A percentile compares a stretch with the other conserved stretches of the same genome.
phyloP scores from a whole-genome alignment of 2,888 invertebrate genomes.

The Agrilus biguttatus region DNA sequence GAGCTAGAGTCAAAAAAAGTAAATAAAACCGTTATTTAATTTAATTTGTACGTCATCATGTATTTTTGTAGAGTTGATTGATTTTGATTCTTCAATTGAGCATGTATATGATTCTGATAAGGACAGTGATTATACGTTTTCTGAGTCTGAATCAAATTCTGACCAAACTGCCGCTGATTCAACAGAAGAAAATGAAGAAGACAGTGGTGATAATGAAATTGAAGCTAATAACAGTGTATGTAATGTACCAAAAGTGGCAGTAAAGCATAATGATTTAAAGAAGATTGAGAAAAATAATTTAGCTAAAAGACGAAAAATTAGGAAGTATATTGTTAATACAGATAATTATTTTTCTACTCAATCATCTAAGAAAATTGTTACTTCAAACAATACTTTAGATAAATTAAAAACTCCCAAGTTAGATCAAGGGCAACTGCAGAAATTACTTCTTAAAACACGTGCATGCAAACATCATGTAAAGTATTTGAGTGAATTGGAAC shows the following conservation, averaged over 20 bases:
- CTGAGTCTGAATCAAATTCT: constrained; percentile 9
- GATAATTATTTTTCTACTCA: constrained; percentile 56
- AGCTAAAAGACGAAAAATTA: constrained; percentile 16
- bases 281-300: constrained; percentile 15
- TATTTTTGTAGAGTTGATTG: constrained; percentile 2
- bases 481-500: constrained; percentile 39
- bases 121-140: constrained; percentile 34
- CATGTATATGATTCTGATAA: constrained; percentile 30
- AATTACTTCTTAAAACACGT: constrained; percentile 37
- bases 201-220: constrained; percentile 18
- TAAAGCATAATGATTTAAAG: constrained; percentile 14
- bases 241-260: constrained; percentile 17
- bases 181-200: constrained; percentile 15
- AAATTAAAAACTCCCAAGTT: constrained; percentile 57
- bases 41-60: neutral
- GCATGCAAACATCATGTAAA: constrained; percentile 41
- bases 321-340: constrained; percentile 48
- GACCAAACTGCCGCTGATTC: neutral
- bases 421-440: constrained; percentile 49
- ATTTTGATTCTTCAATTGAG: constrained; percentile 22
- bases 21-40: neutral
- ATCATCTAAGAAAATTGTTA: constrained; percentile 46
- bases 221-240: constrained; percentile 20
- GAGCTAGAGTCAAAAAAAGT: constrained; percentile 9
- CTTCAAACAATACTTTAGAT: constrained; percentile 68